Percentiles rank a stretch among this genome's conserved stretches.
Evolutionary conservation across 2,113 vertebrate species (phyloP).

Genomic region (Pristiophorus japonicus): DNA sequence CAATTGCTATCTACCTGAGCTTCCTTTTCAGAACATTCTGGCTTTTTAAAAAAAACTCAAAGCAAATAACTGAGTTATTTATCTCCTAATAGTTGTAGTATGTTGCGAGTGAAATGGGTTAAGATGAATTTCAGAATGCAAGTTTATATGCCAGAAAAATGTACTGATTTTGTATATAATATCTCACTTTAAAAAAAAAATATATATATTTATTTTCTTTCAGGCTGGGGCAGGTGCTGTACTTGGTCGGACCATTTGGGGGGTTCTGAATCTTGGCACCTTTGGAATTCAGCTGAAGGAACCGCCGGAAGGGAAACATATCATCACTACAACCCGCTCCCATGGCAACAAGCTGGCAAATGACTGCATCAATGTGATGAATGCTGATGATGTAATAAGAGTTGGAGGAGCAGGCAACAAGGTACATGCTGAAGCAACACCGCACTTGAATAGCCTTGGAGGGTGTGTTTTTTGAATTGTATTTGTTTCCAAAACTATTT

Average conservation of each 20-base stretch:
- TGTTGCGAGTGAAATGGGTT: neutral
- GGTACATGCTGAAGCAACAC: conserved; percentile 53
- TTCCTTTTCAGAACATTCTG: neutral
- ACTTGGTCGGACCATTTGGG: conserved; percentile 90
- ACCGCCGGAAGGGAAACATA: conserved; percentile 70
- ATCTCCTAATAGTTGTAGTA: neutral
- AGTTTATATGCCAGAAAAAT: neutral
- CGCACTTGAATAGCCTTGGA: neutral
- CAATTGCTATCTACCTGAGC: neutral
- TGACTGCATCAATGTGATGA: conserved; percentile 79
- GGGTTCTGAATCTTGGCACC: conserved; percentile 75
- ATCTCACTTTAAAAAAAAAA: neutral
- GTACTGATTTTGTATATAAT: neutral
- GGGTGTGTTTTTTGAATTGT: neutral
- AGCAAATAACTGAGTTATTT: neutral
- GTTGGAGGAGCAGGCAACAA: conserved; percentile 97
- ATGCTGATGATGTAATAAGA: conserved; percentile 74
- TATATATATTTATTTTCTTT: neutral
- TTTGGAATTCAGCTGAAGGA: conserved; percentile 89
- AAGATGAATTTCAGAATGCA: neutral
- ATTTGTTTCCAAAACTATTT: neutral
- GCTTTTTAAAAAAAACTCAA: neutral
- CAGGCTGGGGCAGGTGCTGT: conserved; percentile 68
- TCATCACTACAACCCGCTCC: conserved; percentile 85
- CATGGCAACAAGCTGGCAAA: conserved; percentile 85